Conservation (phyloP, 2,113 vertebrate genomes). For the Neofelis nebulosa region DNA sequence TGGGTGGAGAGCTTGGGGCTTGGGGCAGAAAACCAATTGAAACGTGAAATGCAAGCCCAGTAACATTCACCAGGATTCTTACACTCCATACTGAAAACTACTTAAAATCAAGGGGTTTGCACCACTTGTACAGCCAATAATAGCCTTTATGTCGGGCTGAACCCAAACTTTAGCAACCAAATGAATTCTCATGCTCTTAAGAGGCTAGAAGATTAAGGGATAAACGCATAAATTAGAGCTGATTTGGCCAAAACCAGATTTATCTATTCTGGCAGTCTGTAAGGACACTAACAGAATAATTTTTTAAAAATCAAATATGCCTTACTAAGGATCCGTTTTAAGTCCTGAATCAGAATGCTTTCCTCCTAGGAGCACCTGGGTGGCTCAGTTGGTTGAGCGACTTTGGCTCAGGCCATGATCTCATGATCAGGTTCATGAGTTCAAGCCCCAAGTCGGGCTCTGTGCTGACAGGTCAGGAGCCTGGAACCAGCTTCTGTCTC, state of each 20-base stretch:
- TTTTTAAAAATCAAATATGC: neutral
- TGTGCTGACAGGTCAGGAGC: too few species aligned
- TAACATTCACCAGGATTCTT: neutral
- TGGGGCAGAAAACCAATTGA: neutral
- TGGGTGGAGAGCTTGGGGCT: neutral
- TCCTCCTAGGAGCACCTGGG: neutral
- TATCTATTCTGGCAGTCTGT: too few species aligned
- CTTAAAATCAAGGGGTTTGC: neutral
- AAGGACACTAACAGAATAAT: too few species aligned
- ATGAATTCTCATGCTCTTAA: neutral
- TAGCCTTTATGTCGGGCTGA: neutral
- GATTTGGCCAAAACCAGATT: neutral
- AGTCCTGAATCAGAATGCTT: neutral
- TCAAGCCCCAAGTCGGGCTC: too few species aligned
- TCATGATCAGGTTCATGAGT: too few species aligned
- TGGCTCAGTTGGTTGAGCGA: too few species aligned
- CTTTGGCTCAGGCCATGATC: too few species aligned
- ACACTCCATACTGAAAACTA: neutral
- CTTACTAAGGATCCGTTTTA: neutral
- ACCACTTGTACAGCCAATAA: neutral
- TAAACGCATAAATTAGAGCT: too few species aligned
- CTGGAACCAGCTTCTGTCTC: too few species aligned
- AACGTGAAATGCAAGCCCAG: too few species aligned
- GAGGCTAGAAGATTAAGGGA: neutral
- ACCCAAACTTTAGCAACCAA: neutral